phyloP scores from a whole-genome alignment of 2,888 invertebrate species.

The Lingula anatina region DNA sequence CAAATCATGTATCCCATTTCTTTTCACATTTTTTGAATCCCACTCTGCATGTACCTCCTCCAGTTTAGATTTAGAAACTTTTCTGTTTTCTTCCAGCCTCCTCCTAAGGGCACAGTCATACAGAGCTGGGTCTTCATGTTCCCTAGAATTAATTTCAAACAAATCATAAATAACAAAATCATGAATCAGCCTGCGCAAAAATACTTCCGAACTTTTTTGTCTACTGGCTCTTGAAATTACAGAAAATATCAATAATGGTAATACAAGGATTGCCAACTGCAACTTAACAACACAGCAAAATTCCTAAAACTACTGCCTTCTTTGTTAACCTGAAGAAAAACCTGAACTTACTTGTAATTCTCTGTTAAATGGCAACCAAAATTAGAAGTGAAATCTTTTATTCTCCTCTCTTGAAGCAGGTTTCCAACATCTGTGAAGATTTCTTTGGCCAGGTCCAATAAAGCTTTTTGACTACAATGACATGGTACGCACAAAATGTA shows the following conservation, averaged over 20 bases:
- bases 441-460: slow-evolving; percentile 58
- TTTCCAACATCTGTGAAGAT: slow-evolving; percentile 65
- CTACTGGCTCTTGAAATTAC: background rate
- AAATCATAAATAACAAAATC: background rate
- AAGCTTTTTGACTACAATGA: slow-evolving; percentile 24
- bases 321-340: background rate
- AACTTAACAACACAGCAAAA: too few relatives aligned
- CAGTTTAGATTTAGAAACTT: slow-evolving; percentile 32
- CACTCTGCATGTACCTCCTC: too few relatives aligned
- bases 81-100: slow-evolving; percentile 60
- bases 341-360: slow-evolving; percentile 9
- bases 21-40: too few relatives aligned
- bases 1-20: too few relatives aligned
- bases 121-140: slow-evolving; percentile 61
- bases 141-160: slow-evolving; percentile 40
- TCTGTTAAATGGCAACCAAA: slow-evolving; percentile 29
- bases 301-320: background rate
- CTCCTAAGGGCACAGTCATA: slow-evolving; percentile 56
- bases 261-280: too few relatives aligned
- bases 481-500: slow-evolving; percentile 1
- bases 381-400: slow-evolving; percentile 57
- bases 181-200: background rate
- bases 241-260: background rate
- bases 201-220: background rate
- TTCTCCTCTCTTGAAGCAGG: slow-evolving; percentile 62